A percentile compares a stretch with the other conserved stretches of the same genome.
phyloP scores from a whole-genome alignment of 2,113 vertebrate species.

The Todiramphus saurophagus region DNA sequence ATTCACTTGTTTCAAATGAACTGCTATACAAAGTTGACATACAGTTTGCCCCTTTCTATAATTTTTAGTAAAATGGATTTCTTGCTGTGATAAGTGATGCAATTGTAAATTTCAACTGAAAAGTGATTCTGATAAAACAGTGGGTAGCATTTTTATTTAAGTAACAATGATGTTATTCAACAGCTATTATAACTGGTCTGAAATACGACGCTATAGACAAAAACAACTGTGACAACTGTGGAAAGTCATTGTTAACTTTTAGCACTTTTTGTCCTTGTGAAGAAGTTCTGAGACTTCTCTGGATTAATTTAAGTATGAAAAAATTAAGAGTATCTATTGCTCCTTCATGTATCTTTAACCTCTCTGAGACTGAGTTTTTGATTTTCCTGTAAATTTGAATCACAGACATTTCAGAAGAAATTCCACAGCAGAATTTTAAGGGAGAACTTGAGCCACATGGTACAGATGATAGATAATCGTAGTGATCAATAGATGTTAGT shows the following conservation, averaged over 20 bases:
- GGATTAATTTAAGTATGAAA: neutral
- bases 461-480: neutral
- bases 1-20: slow-evolving; percentile 69
- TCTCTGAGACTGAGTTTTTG: neutral
- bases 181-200: slow-evolving; percentile 22
- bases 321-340: neutral
- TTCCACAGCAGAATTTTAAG: neutral
- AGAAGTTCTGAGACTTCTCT: neutral
- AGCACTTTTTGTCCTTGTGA: neutral
- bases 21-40: slow-evolving; percentile 43
- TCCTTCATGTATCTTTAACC: neutral
- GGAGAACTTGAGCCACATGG: neutral
- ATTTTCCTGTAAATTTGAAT: neutral
- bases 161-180: slow-evolving; percentile 26
- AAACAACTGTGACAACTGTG: neutral
- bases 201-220: slow-evolving; percentile 34
- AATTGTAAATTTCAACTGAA: slow-evolving; percentile 70
- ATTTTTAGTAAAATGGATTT: slow-evolving; percentile 74
- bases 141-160: slow-evolving; percentile 71
- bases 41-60: slow-evolving; percentile 54
- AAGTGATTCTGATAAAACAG: slow-evolving; percentile 66
- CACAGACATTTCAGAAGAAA: neutral
- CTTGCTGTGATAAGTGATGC: slow-evolving; percentile 76
- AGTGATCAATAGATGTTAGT: neutral
- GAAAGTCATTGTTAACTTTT: neutral